Conservation (phyloP, 2,888 invertebrate species). For the Dexiosoma caninum region DNA sequence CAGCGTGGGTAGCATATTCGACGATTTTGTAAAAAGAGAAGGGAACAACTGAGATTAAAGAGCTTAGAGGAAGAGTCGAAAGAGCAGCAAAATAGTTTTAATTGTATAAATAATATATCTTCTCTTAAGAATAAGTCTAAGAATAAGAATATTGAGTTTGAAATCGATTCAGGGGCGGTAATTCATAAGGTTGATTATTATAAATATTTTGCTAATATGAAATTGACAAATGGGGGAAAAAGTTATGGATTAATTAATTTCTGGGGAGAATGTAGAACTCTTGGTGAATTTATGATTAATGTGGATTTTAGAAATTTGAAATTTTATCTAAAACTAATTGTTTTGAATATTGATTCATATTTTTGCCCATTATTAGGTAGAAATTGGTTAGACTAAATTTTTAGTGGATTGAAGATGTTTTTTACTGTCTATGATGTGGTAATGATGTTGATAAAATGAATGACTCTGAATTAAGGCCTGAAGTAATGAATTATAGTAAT, state of each 20-base stretch:
- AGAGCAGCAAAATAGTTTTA: neutral
- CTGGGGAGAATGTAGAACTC: slow-evolving; percentile 25
- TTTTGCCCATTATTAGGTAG: slow-evolving; percentile 44
- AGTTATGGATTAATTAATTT: slow-evolving; percentile 34
- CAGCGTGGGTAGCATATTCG: neutral
- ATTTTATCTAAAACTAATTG: slow-evolving; percentile 38
- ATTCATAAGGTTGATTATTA: slow-evolving; percentile 43
- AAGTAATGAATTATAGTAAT: slow-evolving; percentile 27
- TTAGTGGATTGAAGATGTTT: slow-evolving; percentile 26
- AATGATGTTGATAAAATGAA: too few relatives aligned
- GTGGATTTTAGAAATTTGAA: neutral
- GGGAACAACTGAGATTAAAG: slow-evolving; percentile 7
- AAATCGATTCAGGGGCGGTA: slow-evolving; percentile 55
- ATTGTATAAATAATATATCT: slow-evolving; percentile 42
- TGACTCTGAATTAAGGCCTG: too few relatives aligned
- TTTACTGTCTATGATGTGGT: slow-evolving; percentile 34
- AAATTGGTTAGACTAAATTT: slow-evolving; percentile 46
- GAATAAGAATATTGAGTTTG: slow-evolving; percentile 42
- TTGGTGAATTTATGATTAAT: slow-evolving; percentile 42
- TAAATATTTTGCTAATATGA: slow-evolving; percentile 18
- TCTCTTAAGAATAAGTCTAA: slow-evolving; percentile 34
- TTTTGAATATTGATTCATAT: slow-evolving; percentile 35
- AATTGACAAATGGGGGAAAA: too few relatives aligned
- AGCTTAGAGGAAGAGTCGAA: slow-evolving; percentile 27
- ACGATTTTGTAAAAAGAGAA: too few relatives aligned